Evolutionary conservation across 2,888 invertebrate species (phyloP).

Genomic region (Drosophila yooni): DNA sequence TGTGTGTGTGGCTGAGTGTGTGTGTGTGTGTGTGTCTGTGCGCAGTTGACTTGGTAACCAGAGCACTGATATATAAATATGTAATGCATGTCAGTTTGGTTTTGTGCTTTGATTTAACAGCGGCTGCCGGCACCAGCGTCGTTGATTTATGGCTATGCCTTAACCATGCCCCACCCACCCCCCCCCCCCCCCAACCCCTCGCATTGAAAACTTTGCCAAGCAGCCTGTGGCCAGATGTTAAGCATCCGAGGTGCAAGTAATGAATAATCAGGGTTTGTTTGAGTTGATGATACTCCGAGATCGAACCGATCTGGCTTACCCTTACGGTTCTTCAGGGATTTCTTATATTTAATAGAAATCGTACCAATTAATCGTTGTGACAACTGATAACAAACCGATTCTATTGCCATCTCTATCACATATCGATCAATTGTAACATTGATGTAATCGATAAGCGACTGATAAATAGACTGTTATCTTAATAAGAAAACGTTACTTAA

Average conservation of each 20-base stretch:
- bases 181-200: not conserved
- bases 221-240: not conserved
- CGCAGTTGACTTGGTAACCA: conserved; percentile 56
- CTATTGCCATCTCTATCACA: not conserved
- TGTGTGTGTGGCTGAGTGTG: conserved; percentile 18
- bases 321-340: not conserved
- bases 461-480: not conserved
- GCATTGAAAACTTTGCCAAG: conserved; percentile 41
- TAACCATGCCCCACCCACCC: conserved; percentile 9
- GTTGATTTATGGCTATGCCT: conserved; percentile 65
- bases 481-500: too few species aligned
- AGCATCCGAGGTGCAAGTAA: conserved; percentile 13
- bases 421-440: not conserved
- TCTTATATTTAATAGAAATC: not conserved
- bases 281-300: not conserved
- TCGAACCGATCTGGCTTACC: not conserved
- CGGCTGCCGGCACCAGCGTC: conserved; percentile 44
- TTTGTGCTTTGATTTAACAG: conserved; percentile 76
- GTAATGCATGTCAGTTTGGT: conserved; percentile 75
- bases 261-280: not conserved
- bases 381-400: not conserved
- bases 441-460: not conserved
- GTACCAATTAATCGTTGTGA: not conserved
- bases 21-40: conserved; percentile 15
- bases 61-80: conserved; percentile 66